These are phyloP conservation scores for Eilema depressum DNA, from an alignment of 2,888 invertebrate species.

Conservation along the genomic window DNA sequence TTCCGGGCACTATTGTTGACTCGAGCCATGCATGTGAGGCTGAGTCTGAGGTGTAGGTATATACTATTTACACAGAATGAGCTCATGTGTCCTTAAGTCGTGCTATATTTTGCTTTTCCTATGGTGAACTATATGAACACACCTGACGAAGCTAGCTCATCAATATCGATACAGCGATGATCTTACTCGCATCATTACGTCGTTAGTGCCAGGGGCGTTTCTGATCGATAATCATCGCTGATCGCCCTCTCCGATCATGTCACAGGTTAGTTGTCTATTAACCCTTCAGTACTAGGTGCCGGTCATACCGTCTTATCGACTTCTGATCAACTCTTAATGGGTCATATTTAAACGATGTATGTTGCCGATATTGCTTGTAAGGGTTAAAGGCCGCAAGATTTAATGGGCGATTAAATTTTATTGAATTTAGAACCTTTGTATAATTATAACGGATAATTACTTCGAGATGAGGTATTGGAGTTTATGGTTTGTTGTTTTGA, in stretches of 20 bases:
- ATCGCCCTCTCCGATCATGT: slow-evolving; percentile 54
- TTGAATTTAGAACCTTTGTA: slow-evolving; percentile 24
- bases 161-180: slow-evolving; percentile 42
- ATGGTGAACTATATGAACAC: not conserved
- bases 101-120: too few species aligned
- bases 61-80: too few species aligned
- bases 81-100: too few species aligned
- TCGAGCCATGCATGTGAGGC: too few species aligned
- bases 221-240: slow-evolving; percentile 50
- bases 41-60: too few species aligned
- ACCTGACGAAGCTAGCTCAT: slow-evolving; percentile 24
- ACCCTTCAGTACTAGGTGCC: slow-evolving; percentile 41
- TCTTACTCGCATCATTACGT: slow-evolving; percentile 38
- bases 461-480: not conserved
- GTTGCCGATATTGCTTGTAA: slow-evolving; percentile 38
- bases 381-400: slow-evolving; percentile 31
- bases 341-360: slow-evolving; percentile 47
- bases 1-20: too few species aligned
- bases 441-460: slow-evolving; percentile 16
- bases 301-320: slow-evolving; percentile 41
- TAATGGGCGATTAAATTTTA: slow-evolving; percentile 24
- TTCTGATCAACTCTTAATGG: slow-evolving; percentile 42
- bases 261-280: slow-evolving; percentile 60
- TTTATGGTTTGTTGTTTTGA: not conserved
- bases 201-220: slow-evolving; percentile 33